Conservation (phyloP, 2,888 invertebrate species). For the Hoplodrina blanda region DNA sequence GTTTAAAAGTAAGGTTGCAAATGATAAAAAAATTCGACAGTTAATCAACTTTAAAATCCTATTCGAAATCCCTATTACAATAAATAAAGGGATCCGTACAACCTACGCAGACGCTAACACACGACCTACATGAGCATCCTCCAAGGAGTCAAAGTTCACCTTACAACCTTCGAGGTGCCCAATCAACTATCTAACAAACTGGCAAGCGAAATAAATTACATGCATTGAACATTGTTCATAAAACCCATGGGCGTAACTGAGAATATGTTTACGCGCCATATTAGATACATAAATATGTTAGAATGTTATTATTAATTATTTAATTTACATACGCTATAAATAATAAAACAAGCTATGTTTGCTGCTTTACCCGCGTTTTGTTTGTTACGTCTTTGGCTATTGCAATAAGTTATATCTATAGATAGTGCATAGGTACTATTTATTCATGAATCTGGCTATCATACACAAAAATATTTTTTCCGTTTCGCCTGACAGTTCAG, state of each 20-base stretch:
- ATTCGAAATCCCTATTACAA: constrained; percentile 29
- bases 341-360: background rate
- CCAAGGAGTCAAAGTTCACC: constrained; percentile 83
- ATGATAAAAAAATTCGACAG: too few relatives aligned
- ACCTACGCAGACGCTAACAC: constrained; percentile 58
- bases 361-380: too few relatives aligned
- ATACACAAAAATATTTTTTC: too few relatives aligned
- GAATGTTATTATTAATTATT: constrained; percentile 43
- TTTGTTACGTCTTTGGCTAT: too few relatives aligned
- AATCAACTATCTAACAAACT: constrained; percentile 87
- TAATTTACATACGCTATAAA: constrained; percentile 29
- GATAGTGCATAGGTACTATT: too few relatives aligned
- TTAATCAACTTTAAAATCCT: background rate
- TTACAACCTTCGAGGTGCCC: constrained; percentile 82
- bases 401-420: too few relatives aligned
- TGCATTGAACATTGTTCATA: constrained; percentile 64
- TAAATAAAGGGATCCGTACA: constrained; percentile 61
- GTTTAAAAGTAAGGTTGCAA: too few relatives aligned
- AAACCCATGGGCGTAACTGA: constrained; percentile 59
- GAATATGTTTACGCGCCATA: constrained; percentile 50
- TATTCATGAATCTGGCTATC: too few relatives aligned
- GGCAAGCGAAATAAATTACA: constrained; percentile 65
- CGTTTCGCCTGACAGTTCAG: too few relatives aligned
- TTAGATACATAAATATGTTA: constrained; percentile 47
- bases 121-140: constrained; percentile 72